Evolutionary conservation across 2,797 vertebrate genomes (phyloP).

Genomic region (Cercopithecus mitis): DNA sequence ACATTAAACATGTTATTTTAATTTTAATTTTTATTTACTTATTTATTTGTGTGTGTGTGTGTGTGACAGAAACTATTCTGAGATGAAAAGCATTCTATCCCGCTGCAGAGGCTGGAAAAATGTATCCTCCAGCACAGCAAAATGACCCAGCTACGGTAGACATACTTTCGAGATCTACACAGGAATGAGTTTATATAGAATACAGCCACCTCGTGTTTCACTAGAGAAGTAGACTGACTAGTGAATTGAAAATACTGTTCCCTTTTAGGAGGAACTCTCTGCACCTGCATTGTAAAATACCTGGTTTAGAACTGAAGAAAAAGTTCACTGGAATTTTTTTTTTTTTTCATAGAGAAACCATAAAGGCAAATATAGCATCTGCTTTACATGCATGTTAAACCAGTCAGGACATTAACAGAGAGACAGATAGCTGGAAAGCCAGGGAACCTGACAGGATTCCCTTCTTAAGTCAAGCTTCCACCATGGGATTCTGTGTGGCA

Average conservation of each 20-base stretch:
- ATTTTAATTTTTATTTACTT: too few relatives aligned
- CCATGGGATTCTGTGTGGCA: not conserved
- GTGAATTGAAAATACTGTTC: not conserved
- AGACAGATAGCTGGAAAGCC: not conserved
- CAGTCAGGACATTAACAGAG: not conserved
- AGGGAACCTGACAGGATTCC: not conserved
- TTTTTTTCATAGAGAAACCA: not conserved
- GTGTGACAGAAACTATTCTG: not conserved
- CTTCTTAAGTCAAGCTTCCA: not conserved
- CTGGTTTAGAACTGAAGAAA: not conserved
- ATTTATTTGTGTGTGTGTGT: too few relatives aligned
- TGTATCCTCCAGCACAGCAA: not conserved
- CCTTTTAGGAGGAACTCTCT: not conserved
- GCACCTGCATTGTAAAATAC: not conserved
- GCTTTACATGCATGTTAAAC: not conserved
- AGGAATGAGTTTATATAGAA: not conserved
- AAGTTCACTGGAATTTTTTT: not conserved
- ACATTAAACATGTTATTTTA: not conserved
- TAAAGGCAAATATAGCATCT: not conserved
- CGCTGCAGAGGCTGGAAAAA: not conserved
- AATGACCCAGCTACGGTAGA: too few relatives aligned
- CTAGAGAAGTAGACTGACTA: not conserved
- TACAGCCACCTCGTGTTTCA: rapidly evolving
- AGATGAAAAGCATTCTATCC: not conserved
- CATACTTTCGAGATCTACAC: not conserved